A percentile compares a stretch with the other conserved stretches of the same genome.
These are phyloP conservation scores for Mimumesa dahlbomi DNA, from an alignment of 2,888 invertebrate species.

Conservation along the genomic window DNA sequence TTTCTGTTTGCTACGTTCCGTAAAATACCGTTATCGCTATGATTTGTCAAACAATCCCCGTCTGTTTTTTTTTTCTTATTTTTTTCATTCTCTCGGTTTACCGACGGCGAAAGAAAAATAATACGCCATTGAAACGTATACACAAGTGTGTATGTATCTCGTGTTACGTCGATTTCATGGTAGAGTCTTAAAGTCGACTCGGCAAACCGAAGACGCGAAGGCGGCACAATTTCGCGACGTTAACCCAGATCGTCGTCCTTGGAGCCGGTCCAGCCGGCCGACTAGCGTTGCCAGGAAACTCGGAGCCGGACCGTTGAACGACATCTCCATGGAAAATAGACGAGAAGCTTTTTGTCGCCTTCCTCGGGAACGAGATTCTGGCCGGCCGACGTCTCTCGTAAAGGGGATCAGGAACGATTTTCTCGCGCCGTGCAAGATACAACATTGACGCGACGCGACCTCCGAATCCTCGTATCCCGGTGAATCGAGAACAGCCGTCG, in stretches of 20 bases:
- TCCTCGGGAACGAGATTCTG: slow-evolving; percentile 41
- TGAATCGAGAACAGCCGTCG: neutral
- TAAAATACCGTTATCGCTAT: neutral
- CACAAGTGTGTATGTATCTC: neutral
- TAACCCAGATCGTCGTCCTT: slow-evolving; percentile 74
- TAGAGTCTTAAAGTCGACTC: slow-evolving; percentile 55
- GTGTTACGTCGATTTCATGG: slow-evolving; percentile 45
- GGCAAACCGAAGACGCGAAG: slow-evolving; percentile 46
- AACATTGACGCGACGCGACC: slow-evolving; percentile 18
- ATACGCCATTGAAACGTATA: neutral
- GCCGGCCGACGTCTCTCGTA: slow-evolving; percentile 37
- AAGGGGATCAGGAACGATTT: slow-evolving; percentile 61
- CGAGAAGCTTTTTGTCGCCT: slow-evolving; percentile 56
- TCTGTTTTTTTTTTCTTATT: no score
- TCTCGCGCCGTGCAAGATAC: slow-evolving; percentile 33
- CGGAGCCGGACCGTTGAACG: slow-evolving; percentile 43
- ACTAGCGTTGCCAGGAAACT: slow-evolving; percentile 68
- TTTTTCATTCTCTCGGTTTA: neutral
- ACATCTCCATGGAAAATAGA: slow-evolving; percentile 56
- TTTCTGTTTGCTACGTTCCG: slow-evolving; percentile 10
- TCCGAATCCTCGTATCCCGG: slow-evolving; percentile 9
- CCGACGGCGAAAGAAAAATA: neutral
- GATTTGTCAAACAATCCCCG: neutral
- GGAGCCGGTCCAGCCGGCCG: slow-evolving; percentile 72
- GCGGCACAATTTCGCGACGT: slow-evolving; percentile 70